A percentile compares a stretch with the other conserved stretches of the same genome.
Conservation (phyloP, 2,113 vertebrate species). For the Ammodytes marinus region DNA sequence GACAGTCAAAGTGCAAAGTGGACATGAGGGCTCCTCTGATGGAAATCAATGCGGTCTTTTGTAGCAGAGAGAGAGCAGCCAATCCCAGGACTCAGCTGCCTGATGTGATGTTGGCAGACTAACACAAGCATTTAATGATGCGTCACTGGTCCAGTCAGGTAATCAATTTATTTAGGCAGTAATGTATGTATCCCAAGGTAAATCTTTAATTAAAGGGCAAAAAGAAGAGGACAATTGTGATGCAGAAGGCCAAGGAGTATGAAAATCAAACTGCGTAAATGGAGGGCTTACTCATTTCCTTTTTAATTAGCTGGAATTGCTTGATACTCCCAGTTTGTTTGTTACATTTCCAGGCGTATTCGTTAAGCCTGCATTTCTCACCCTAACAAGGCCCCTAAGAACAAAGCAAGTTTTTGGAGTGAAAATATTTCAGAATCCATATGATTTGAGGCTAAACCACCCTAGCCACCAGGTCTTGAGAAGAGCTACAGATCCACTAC, state of each 20-base stretch:
- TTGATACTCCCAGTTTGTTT: conserved; percentile 25
- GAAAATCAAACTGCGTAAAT: conserved; percentile 39
- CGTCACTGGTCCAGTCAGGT: conserved; percentile 66
- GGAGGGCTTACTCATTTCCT: conserved; percentile 55
- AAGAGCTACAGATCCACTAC: conserved; percentile 38
- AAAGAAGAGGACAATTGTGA: conserved; percentile 51
- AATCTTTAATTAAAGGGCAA: conserved; percentile 81
- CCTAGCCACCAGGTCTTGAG: background rate
- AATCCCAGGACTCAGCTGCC: conserved; percentile 68
- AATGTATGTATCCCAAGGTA: conserved; percentile 84
- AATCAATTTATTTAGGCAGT: conserved; percentile 84
- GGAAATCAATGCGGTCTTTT: conserved; percentile 83
- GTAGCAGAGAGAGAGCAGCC: conserved; percentile 68
- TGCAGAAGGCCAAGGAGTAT: conserved; percentile 42
- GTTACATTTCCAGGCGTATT: conserved; percentile 23
- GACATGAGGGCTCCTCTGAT: conserved; percentile 66
- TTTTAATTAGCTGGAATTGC: conserved; percentile 60
- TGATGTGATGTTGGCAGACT: conserved; percentile 66
- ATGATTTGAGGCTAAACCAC: background rate
- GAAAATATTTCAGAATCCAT: conserved; percentile 6
- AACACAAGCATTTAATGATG: conserved; percentile 81
- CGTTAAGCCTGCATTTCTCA: conserved; percentile 23
- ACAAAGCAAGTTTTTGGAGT: background rate
- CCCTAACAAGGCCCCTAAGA: background rate
- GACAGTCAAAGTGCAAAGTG: conserved; percentile 67